Evolutionary conservation across 2,113 vertebrate genomes (phyloP).

Genomic region (Pica pica): DNA sequence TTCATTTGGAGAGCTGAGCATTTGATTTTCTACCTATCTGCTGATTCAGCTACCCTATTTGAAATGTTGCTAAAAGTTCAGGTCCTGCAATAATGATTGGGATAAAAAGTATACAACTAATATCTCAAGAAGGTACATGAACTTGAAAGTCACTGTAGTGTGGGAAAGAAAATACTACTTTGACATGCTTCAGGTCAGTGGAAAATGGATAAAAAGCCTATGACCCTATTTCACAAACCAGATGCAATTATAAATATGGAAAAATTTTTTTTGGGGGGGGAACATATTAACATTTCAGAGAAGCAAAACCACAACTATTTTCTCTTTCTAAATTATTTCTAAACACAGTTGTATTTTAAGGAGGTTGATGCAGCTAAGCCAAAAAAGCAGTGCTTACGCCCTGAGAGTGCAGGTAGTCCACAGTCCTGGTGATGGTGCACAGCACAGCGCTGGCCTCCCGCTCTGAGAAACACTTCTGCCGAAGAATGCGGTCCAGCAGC

Average conservation of each 20-base stretch:
- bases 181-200: not conserved
- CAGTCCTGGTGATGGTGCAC: constrained; percentile 85
- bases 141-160: not conserved
- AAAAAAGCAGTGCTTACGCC: constrained; percentile 74
- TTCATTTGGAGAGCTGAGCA: not conserved
- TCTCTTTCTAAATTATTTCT: not conserved
- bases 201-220: not conserved
- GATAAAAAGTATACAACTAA: not conserved
- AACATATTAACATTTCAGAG: not conserved
- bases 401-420: constrained; percentile 94
- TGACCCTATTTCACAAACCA: not conserved
- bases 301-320: not conserved
- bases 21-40: not conserved
- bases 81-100: not conserved
- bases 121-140: not conserved
- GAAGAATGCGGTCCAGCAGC: constrained; percentile 88
- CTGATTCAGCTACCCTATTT: not conserved
- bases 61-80: not conserved
- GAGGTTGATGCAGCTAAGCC: not conserved
- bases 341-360: not conserved
- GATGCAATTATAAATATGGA: not conserved
- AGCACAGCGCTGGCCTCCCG: constrained; percentile 88
- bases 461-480: constrained; percentile 86
- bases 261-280: rapidly evolving
- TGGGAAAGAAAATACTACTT: not conserved